Base-by-base conservation (phyloP, 2,113 vertebrate genomes). In the Struthidea cinerea region DNA sequence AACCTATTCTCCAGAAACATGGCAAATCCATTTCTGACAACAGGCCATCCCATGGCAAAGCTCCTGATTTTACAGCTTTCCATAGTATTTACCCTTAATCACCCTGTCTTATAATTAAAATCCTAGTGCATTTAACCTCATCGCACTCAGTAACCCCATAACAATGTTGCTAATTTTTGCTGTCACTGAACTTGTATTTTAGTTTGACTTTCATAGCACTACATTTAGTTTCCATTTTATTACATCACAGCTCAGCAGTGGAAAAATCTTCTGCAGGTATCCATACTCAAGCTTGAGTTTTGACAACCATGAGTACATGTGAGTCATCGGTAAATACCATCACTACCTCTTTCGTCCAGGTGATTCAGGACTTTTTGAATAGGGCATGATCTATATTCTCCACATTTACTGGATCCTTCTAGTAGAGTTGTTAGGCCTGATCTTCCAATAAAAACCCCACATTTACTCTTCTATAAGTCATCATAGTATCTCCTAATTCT, bases 111-210 rank as follows among this genome's bases (percentile, higher is more conserved):
- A 17, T 11, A 75, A 65, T 6, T 32, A 32, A 68, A 77, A 24
- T 64, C 32, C 46, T 27, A 15, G 15, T 33, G 32, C 30, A 50
- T 69, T 85, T 85, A 68, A 84, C 10, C n/a, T 61, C 2, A 0
- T 6, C 3, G 3, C 1, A 0, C 26, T 46, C 39, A 49, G 42
- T n/a, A 84, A 49, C 6, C 12, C 49, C 4, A 1, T 21, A 55
- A 83, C 28, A 64, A 49, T 0, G 1, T 19, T 41, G 19, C 32
- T 39, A 14, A n/a, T 26, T 26, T 42, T 65, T 81, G 47, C 23
- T 27, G 46, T 22, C 30, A 83, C 35, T 33, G 19, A n/a, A 60
- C 5, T 27, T 21, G 12, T 7, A 60, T 68, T 80, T 80, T 47
- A 78, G 7, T 77, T 52, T 49, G 37, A 41, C 22, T 85, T 83